Conservation (phyloP, 2,888 invertebrate genomes). For the Ypsolopha scabrella region DNA sequence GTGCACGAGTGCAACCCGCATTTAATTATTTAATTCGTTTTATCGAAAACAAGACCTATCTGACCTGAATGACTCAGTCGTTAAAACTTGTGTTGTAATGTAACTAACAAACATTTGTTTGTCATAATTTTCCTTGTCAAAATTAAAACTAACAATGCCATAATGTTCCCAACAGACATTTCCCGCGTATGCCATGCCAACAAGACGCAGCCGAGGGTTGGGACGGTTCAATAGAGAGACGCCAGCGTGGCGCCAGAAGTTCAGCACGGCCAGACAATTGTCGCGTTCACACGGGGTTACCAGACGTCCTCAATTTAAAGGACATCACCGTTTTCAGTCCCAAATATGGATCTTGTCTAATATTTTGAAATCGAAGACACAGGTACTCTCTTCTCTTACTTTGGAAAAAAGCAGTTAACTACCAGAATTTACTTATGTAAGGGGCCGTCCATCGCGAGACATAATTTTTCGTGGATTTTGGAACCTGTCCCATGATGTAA, state of each 20-base stretch:
- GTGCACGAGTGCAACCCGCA: too few relatives aligned
- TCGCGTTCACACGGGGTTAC: too few relatives aligned
- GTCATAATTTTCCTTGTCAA: too few relatives aligned
- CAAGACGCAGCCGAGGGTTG: not conserved
- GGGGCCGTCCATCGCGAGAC: too few relatives aligned
- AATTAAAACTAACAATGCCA: too few relatives aligned
- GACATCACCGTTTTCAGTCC: not conserved
- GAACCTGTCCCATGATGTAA: too few relatives aligned
- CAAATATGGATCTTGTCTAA: not conserved
- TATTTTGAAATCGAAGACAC: not conserved
- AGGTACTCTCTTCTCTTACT: not conserved
- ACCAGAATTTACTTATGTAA: not conserved
- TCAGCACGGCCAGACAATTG: too few relatives aligned
- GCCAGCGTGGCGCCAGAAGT: slow-evolving; percentile 29
- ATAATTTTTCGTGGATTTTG: too few relatives aligned
- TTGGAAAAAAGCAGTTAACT: not conserved
- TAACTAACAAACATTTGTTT: not conserved
- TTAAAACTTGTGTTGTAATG: too few relatives aligned
- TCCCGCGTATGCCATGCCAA: not conserved
- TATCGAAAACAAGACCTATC: too few relatives aligned
- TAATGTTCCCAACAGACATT: slow-evolving; percentile 7
- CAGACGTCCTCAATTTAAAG: slow-evolving; percentile 10
- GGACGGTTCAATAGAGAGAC: slow-evolving; percentile 25
- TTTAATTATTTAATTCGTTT: too few relatives aligned
- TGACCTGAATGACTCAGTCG: too few relatives aligned